phyloP scores from a whole-genome alignment of 1,140 invertebrate species.

The Augochlora pura region DNA sequence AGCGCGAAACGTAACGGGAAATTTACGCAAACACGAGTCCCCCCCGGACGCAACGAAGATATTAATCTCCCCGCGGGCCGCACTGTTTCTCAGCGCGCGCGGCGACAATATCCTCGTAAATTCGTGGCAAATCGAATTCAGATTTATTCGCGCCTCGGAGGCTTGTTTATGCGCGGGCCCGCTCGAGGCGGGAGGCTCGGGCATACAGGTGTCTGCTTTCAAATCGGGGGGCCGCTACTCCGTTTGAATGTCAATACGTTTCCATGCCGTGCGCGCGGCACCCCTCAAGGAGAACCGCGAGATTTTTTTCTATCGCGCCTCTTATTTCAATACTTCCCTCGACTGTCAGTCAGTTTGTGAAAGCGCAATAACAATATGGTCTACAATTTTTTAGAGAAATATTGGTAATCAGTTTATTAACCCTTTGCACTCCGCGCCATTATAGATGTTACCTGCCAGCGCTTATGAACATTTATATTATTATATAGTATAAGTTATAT shows the following conservation, averaged over 20 bases:
- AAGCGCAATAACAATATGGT: neutral
- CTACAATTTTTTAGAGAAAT: too few relatives aligned
- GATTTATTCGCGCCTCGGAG: conserved; percentile 46
- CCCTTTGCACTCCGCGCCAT: too few relatives aligned
- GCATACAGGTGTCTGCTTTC: conserved; percentile 50
- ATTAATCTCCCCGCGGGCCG: conserved; percentile 27
- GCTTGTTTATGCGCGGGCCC: conserved; percentile 42
- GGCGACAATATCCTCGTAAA: conserved; percentile 51
- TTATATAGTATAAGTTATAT: too few relatives aligned
- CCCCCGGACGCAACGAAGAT: conserved; percentile 5
- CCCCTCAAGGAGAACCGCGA: conserved; percentile 32
- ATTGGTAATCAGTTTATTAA: too few relatives aligned
- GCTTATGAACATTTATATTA: too few relatives aligned
- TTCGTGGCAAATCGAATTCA: conserved; percentile 53
- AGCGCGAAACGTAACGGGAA: conserved; percentile 23
- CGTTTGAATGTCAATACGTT: conserved; percentile 43
- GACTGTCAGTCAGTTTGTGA: too few relatives aligned
- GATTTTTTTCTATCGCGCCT: conserved; percentile 23
- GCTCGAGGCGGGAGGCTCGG: neutral
- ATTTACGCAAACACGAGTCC: conserved; percentile 29
- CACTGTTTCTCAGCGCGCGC: conserved; percentile 38
- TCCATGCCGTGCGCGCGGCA: neutral
- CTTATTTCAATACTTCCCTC: conserved; percentile 16
- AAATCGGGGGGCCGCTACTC: conserved; percentile 35
- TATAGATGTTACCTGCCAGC: too few relatives aligned